Base-by-base conservation (phyloP, 2,113 vertebrate genomes). In the Coracopsis vasa region DNA sequence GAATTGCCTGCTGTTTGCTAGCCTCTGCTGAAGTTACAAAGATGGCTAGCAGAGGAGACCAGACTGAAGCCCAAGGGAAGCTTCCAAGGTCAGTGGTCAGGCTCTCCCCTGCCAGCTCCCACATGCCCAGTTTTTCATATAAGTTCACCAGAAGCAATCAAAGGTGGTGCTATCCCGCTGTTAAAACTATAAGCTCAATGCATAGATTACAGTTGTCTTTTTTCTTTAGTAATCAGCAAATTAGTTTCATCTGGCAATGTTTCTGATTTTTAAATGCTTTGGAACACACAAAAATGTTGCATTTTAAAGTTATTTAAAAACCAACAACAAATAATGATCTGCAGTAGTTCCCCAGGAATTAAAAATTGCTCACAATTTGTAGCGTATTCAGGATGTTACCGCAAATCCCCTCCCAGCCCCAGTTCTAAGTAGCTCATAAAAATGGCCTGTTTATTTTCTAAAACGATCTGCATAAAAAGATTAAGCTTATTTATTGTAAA, bases 401-500 rank as follows among this genome's bases (percentile, higher is more conserved):
- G 10, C 92, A 94, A 96, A 93, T 91, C 86, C 91, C 86, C 88
- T 13, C 65, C 70, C 82, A 74, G 56, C 28, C 70, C 86, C 33
- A 31, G 70, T 78, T 97, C 72, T 92, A 90, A 93, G 91, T 15
- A 97, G 94, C 97, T 97, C 74, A 86, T 97, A 97, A 98, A 97
- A 97, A 95, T 5, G 73, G 72, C 83, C 97, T 97, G 89, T 95
- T 98, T 96, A 90, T 94, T 97, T 96, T 91, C 78, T 78, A 86
- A 97, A 97, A 89, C 0, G 91, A 97, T 93, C 92, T 86, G 85
- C 74, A 51, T 94, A 88, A 92, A 95, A 41, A 86, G 74, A 96
- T 96, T 94, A 91, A 79, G 88, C 91, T 98, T 97, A 97, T 96
- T 98, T 97, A 97, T 96, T 95, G 88, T 95, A 80, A 96, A 95